Evolutionary conservation across 2,888 invertebrate genomes (phyloP).

Genomic region (Rhaphigaster nebulosa): DNA sequence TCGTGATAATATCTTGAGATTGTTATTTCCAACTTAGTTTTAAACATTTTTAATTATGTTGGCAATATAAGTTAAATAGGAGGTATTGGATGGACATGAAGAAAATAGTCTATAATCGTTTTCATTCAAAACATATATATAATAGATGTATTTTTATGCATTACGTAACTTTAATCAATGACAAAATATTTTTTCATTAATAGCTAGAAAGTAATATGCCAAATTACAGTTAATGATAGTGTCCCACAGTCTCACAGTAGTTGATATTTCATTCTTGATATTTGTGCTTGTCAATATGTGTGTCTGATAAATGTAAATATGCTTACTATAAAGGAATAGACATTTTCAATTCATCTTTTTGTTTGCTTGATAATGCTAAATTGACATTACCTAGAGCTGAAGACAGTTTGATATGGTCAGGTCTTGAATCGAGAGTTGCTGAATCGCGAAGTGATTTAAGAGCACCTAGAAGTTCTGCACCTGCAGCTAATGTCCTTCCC

Average conservation of each 20-base stretch:
- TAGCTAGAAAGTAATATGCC: too few species aligned
- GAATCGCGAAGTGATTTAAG: conserved; percentile 81
- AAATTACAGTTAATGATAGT: too few species aligned
- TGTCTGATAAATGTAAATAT: neutral
- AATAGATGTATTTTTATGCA: too few species aligned
- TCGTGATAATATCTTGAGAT: neutral
- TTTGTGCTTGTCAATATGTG: neutral
- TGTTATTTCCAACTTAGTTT: neutral
- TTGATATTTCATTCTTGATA: too few species aligned
- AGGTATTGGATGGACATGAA: neutral
- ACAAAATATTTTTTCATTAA: too few species aligned
- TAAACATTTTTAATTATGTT: neutral
- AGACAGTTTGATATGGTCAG: conserved; percentile 74
- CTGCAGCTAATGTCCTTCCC: conserved; percentile 85
- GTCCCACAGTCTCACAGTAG: too few species aligned
- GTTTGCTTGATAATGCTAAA: neutral
- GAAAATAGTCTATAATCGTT: neutral
- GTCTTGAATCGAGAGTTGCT: conserved; percentile 82
- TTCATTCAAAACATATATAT: too few species aligned
- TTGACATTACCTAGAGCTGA: conserved; percentile 70
- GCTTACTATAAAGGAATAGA: neutral
- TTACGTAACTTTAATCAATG: too few species aligned
- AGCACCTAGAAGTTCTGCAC: conserved; percentile 80
- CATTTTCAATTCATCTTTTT: too few species aligned
- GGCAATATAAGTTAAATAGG: neutral